Evolutionary conservation across 2,888 invertebrate genomes (phyloP).

Genomic region (Lottia scabra): DNA sequence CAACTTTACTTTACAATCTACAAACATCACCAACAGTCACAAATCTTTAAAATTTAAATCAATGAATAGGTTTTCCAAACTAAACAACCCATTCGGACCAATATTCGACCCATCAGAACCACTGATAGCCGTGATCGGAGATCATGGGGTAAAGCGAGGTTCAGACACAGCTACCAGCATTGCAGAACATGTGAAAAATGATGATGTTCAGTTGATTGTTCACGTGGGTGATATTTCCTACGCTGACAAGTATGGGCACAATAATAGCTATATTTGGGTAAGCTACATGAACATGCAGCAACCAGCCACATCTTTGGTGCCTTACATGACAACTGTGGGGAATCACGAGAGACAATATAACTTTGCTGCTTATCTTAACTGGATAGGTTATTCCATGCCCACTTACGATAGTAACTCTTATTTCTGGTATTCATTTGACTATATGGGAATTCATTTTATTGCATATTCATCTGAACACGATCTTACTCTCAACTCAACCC

Average conservation of each 20-base stretch:
- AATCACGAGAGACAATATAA: conserved; percentile 32
- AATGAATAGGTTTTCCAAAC: not conserved
- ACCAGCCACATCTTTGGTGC: conserved; percentile 26
- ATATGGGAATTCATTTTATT: conserved; percentile 34
- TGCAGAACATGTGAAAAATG: conserved; percentile 8
- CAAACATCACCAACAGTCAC: not conserved
- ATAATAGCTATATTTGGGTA: conserved; percentile 36
- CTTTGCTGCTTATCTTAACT: conserved; percentile 36
- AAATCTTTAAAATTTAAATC: not conserved
- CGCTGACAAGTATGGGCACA: conserved; percentile 28
- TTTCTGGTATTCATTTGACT: conserved; percentile 40
- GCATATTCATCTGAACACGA: conserved; percentile 35
- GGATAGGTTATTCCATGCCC: conserved; percentile 31
- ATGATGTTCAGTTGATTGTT: conserved; percentile 26
- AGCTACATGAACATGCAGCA: conserved; percentile 34
- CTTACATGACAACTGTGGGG: conserved; percentile 37
- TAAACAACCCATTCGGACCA: not conserved
- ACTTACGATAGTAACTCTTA: conserved; percentile 25
- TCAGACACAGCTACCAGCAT: conserved; percentile 28
- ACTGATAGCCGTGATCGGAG: conserved; percentile 30
- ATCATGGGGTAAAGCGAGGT: conserved; percentile 28
- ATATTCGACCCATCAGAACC: not conserved
- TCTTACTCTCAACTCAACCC: conserved; percentile 27
- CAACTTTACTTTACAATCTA: conserved; percentile 15
- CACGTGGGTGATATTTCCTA: conserved; percentile 36